Conservation (phyloP, 1,140 invertebrate genomes). For the Monomorium pharaonis region DNA sequence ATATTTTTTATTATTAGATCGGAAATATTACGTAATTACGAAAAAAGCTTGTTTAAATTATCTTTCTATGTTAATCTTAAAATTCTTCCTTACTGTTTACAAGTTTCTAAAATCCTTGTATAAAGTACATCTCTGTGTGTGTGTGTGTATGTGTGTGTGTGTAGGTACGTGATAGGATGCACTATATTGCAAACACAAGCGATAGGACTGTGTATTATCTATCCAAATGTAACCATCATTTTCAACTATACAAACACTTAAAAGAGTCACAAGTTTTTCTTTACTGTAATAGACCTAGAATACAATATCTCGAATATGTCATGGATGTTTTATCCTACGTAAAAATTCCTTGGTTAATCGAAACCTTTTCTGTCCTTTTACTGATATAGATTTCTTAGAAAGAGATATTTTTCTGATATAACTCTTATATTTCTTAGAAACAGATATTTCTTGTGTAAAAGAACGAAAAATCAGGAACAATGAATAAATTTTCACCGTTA, state of each 20-base stretch:
- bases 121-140: no score
- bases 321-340: no score
- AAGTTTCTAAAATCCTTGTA: no score
- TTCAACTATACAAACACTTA: no score
- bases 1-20: no score
- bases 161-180: not conserved
- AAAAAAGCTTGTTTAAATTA: slow-evolving; percentile 72
- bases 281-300: no score
- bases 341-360: slow-evolving; percentile 32
- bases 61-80: slow-evolving; percentile 31
- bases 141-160: not conserved
- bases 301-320: no score
- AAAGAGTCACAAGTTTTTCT: no score
- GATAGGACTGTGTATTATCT: slow-evolving; percentile 55
- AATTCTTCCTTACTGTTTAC: slow-evolving; percentile 62
- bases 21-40: slow-evolving; percentile 76
- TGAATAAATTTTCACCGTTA: no score
- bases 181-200: not conserved
- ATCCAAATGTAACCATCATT: not conserved
- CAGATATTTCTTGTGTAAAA: not conserved
- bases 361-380: slow-evolving; percentile 1
- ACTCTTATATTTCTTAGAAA: no score
- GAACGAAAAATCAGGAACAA: not conserved
- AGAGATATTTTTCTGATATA: no score
- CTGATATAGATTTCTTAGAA: no score